Evolutionary conservation across 2,888 invertebrate species (phyloP), one percentile per base, ranked within the genome.

Genomic region (Neuroscelio doddi): DNA sequence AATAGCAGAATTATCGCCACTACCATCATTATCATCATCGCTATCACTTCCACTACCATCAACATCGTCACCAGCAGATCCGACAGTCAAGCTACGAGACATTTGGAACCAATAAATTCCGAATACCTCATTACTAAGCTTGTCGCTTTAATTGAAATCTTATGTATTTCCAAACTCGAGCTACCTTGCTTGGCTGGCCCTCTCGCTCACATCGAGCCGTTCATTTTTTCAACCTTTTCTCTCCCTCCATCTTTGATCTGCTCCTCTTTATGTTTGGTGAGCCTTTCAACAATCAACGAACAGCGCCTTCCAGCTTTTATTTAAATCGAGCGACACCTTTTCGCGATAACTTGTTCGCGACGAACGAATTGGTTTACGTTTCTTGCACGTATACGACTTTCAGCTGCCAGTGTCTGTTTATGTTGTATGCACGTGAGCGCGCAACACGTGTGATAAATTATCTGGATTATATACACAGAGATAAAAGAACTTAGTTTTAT

Each of bases 101-200:
- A 61, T 61, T 70, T 63, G 51, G 66, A 62, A 74, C 75, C 77
- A 76, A 82, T 83, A 83, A 83, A 83, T 82, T 76, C 76, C 70
- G 73, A 65, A 64, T 69, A 73, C 83, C 86, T 87, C 87, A 87
- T 87, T 87, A 87, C 86, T 85, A 86, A 86, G 83, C 87, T 85
- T 87, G 87, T 87, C 85, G 84, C 85, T 87, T 87, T 88, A 88
- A 88, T 88, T 88, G 88, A 88, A 88, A 87, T 88, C 85, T 87
- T 87, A 86, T 88, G 88, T 88, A 87, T 86, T 85, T 78, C 77
- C 75, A 72, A 74, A 71, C 70, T 64, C 63, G 34, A 55, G 59
- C 49, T 32, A 55, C 51, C 56, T 65, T 61, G 56, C 59, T 65
- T 21, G 21, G 50, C 56, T n/a, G 63, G 50, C 56, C 56, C 56